Conservation (phyloP, 2,797 vertebrate species). For the Oreochromis mossambicus region DNA sequence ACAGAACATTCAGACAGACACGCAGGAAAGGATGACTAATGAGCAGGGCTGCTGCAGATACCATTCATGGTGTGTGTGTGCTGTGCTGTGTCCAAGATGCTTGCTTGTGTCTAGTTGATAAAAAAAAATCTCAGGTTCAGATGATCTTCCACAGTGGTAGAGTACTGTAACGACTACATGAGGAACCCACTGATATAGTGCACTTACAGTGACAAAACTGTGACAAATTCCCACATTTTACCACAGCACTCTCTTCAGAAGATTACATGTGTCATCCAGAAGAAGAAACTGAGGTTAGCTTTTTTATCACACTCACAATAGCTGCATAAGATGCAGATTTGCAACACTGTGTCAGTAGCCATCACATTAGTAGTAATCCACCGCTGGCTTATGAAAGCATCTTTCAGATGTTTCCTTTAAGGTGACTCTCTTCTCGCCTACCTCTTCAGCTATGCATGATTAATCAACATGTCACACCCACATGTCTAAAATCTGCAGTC, state of each 20-base stretch:
- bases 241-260: background rate
- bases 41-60: constrained; percentile 42
- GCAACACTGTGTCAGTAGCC: background rate
- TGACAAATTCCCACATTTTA: constrained; percentile 18
- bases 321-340: constrained; percentile 4
- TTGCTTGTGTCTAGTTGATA: constrained; percentile 13
- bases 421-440: constrained; percentile 5
- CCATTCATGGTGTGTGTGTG: background rate
- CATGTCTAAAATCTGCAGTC: constrained; percentile 10
- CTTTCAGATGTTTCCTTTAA: constrained; percentile 6
- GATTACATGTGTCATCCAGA: background rate
- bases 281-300: background rate
- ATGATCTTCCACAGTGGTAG: background rate
- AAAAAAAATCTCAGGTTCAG: background rate
- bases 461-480: constrained; percentile 9
- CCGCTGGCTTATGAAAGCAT: background rate
- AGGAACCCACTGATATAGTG: background rate
- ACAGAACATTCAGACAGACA: constrained; percentile 61
- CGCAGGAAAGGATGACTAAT: constrained; percentile 66
- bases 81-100: constrained; percentile 9
- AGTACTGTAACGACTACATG: background rate
- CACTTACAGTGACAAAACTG: background rate
- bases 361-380: background rate
- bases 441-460: background rate
- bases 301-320: background rate